Evolutionary conservation across 2,797 vertebrate genomes (phyloP), one percentile per base, ranked within the genome.

Genomic region (Muscicapa striata): DNA sequence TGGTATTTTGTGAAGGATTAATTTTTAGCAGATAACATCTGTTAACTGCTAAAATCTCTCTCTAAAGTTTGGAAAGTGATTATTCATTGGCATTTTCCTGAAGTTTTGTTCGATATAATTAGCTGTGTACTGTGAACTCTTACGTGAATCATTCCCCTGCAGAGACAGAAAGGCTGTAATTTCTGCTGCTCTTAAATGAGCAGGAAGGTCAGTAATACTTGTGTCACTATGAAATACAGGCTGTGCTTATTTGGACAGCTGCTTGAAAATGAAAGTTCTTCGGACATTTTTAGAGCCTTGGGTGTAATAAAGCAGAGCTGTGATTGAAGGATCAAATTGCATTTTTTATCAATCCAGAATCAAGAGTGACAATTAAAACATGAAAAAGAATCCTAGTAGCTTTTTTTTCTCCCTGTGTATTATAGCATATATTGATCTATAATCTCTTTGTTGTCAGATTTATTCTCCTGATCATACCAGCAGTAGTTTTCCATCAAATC

Each of bases 401-500:
- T 41, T 64, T 63, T 84, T 88, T 90, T 40, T 88, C 89, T 8
- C 23, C 23, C 23, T 49, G 16, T 91, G 30, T 61, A 24, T 90
- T 87, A 24, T 91, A 68, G 75, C 66, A 64, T 83, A 55, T 95
- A 81, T 73, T 96, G 66, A 96, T 84, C 62, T 10, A 13, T 93
- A 36, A 15, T 55, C 84, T 89, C 83, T 90, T 94, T 27, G 88
- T 81, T 94, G 59, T 64, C 98, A 99, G 99, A 99, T 99, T 98
- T 99, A 99, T 98, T 99, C 99, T 95, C 99, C 99, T 97, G 99
- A 99, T 97, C 99, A 99, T 97, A 99, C 99, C 91, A 99, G 99
- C 98, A 99, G 99, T 97, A 99, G 99, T 98, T 99, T 99, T 96
- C 99, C 99, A 89, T 99, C 99, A n/a, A 99, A 99, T 98, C 99